Evolutionary conservation across 2,113 vertebrate species (phyloP).

Genomic region (Lota lota): DNA sequence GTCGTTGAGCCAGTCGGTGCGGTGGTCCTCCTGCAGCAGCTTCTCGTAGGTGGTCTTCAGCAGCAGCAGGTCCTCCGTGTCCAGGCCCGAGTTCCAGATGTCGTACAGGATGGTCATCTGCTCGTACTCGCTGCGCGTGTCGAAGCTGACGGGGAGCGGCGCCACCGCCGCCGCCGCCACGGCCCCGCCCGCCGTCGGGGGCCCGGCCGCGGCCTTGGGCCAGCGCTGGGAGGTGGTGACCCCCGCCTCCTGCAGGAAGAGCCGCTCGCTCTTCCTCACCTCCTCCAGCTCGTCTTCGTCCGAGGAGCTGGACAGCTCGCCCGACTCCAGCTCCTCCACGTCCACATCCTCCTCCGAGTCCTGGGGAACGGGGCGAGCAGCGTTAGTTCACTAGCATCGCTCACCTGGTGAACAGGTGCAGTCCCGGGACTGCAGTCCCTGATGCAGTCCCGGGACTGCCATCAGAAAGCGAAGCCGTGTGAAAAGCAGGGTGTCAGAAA

Average conservation of each 20-base stretch:
- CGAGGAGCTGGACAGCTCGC: slow-evolving; percentile 73
- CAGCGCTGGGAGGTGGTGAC: slow-evolving; percentile 51
- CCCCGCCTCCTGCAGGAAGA: slow-evolving; percentile 76
- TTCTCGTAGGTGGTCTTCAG: slow-evolving; percentile 83
- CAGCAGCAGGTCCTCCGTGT: slow-evolving; percentile 82
- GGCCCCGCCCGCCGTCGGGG: slow-evolving; percentile 14
- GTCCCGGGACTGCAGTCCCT: too few relatives aligned
- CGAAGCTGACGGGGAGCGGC: slow-evolving; percentile 45
- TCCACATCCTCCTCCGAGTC: slow-evolving; percentile 75
- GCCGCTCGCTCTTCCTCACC: slow-evolving; percentile 74
- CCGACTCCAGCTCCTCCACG: slow-evolving; percentile 77
- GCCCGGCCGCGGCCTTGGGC: slow-evolving; percentile 44
- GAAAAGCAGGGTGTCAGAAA: too few relatives aligned
- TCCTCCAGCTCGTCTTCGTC: slow-evolving; percentile 74
- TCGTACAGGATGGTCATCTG: slow-evolving; percentile 96
- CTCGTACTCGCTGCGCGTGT: slow-evolving; percentile 87
- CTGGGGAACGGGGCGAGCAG: slow-evolving; percentile 19
- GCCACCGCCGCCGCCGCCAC: slow-evolving; percentile 6
- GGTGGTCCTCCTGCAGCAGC: slow-evolving; percentile 83
- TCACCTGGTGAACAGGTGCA: too few relatives aligned
- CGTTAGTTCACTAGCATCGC: too few relatives aligned
- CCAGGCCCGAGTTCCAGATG: slow-evolving; percentile 90
- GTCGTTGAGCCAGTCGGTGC: slow-evolving; percentile 90
- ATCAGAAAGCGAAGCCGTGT: too few relatives aligned
- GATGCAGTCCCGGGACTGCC: too few relatives aligned